Percentiles rank a stretch among this genome's conserved stretches.
phyloP scores from a whole-genome alignment of 2,888 invertebrate species.

The Ommatoiulus sabulosus region DNA sequence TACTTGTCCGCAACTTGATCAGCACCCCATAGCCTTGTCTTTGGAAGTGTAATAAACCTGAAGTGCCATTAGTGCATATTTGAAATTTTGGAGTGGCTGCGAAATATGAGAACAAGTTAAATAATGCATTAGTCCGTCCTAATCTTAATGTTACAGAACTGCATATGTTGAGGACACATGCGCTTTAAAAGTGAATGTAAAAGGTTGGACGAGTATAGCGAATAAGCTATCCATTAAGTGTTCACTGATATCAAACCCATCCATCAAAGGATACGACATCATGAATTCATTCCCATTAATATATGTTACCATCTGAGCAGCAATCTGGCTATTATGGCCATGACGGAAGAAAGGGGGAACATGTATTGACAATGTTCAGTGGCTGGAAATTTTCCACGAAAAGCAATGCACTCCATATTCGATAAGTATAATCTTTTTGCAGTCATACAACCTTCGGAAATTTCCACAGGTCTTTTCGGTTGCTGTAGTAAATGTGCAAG shows the following conservation, averaged over 20 bases:
- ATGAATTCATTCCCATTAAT: conserved; percentile 7
- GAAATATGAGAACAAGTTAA: conserved; percentile 27
- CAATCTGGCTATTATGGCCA: not conserved
- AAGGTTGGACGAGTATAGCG: conserved; percentile 16
- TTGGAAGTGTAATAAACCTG: conserved; percentile 20
- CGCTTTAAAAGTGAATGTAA: not conserved
- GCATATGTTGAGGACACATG: not conserved
- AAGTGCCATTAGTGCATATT: conserved; percentile 45
- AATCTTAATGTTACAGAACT: not conserved
- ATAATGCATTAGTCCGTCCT: conserved; percentile 31
- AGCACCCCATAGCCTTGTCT: too few species aligned
- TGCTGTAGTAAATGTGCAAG: not conserved
- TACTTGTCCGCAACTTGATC: too few species aligned
- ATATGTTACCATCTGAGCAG: not conserved
- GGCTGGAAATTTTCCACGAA: not conserved
- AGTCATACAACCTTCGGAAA: not conserved
- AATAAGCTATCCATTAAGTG: not conserved
- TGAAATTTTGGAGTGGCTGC: conserved; percentile 16
- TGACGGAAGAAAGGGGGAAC: not conserved
- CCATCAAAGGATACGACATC: conserved; percentile 35
- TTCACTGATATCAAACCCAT: conserved; percentile 10
- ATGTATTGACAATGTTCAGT: not conserved
- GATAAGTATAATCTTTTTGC: too few species aligned
- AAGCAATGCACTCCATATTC: not conserved
- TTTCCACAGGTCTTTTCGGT: not conserved